phyloP scores from a whole-genome alignment of 1,140 invertebrate species.

The Lethrus apterus region DNA sequence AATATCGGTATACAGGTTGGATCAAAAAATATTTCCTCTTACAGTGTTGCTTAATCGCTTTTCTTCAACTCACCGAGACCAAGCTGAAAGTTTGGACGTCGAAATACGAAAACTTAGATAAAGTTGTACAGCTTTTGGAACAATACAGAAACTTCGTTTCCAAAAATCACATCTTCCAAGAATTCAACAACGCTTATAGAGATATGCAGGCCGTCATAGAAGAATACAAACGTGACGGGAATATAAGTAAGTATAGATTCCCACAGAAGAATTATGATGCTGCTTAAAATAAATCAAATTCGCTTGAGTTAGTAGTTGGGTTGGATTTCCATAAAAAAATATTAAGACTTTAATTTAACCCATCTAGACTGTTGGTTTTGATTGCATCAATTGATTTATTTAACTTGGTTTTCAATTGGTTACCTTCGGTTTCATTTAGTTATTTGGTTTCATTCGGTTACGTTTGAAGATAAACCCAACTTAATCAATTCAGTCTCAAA shows the following conservation, averaged over 20 bases:
- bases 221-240: constrained; percentile 80
- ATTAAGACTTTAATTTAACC: no score
- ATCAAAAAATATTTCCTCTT: constrained; percentile 31
- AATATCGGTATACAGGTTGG: no score
- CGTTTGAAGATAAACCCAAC: no score
- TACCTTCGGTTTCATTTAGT: no score
- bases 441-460: no score
- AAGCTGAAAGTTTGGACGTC: constrained; percentile 83
- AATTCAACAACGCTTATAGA: constrained; percentile 85
- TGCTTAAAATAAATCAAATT: no score
- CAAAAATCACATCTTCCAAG: constrained; percentile 85
- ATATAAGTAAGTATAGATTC: constrained; percentile 54
- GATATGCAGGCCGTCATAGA: constrained; percentile 89
- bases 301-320: no score
- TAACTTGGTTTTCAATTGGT: no score
- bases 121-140: constrained; percentile 73
- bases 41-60: constrained; percentile 80
- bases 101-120: constrained; percentile 79
- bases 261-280: background rate
- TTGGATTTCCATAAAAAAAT: no score
- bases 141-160: constrained; percentile 90
- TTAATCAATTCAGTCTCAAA: no score
- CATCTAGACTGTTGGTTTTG: background rate
- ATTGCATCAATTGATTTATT: background rate
- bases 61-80: constrained; percentile 80